Conservation (phyloP, 1,140 invertebrate species). For the Hylyphantes graminicola region DNA sequence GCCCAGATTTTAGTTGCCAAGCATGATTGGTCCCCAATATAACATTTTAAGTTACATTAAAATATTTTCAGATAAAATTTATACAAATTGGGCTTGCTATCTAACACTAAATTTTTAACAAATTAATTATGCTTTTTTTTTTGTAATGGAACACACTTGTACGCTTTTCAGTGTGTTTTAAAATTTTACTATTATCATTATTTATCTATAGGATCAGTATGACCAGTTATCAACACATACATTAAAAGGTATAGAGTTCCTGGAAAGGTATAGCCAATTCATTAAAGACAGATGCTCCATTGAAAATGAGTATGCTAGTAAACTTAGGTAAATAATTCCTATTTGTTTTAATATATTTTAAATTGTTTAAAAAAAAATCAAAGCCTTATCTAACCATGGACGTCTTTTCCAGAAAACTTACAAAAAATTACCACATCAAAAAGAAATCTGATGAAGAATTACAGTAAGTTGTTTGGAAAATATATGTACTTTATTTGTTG, state of each 20-base stretch:
- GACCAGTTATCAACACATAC: slow-evolving; percentile 95
- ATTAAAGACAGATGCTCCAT: slow-evolving; percentile 92
- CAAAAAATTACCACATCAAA: slow-evolving; percentile 96
- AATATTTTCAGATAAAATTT: too few species aligned
- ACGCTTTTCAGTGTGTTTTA: background rate
- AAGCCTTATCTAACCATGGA: background rate
- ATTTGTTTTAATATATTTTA: slow-evolving; percentile 6
- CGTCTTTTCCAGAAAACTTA: slow-evolving; percentile 77
- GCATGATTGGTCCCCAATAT: too few species aligned
- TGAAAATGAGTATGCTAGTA: slow-evolving; percentile 95
- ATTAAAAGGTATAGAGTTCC: slow-evolving; percentile 96
- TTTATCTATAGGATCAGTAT: slow-evolving; percentile 84
- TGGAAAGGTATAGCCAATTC: slow-evolving; percentile 94
- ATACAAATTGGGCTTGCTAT: too few species aligned
- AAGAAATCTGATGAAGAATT: slow-evolving; percentile 95
- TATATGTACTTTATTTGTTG: background rate
- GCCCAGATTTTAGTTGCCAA: too few species aligned
- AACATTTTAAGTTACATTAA: too few species aligned
- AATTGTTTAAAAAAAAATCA: background rate
- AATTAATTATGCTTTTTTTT: too few species aligned
- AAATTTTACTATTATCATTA: background rate
- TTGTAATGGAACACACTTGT: background rate
- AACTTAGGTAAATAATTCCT: slow-evolving; percentile 75
- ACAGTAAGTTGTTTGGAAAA: slow-evolving; percentile 11
- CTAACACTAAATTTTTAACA: too few species aligned